Conservation (phyloP, 2,888 invertebrate genomes). For the Hemaris fuciformis region DNA sequence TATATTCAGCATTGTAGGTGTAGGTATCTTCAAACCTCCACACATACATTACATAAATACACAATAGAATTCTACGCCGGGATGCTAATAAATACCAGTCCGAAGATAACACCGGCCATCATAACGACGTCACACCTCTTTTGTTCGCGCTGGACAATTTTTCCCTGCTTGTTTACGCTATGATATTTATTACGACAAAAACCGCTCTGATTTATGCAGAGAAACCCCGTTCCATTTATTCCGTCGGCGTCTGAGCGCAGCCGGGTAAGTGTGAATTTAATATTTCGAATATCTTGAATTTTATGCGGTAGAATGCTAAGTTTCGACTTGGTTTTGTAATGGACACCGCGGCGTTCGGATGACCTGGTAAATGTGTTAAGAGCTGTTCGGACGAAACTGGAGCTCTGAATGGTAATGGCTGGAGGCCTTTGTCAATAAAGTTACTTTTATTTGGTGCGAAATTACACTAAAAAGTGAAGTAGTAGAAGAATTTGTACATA, state of each 20-base stretch:
- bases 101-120: neutral
- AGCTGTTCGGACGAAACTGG: neutral
- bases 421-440: too few relatives aligned
- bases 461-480: too few relatives aligned
- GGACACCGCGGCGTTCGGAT: neutral
- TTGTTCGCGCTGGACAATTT: neutral
- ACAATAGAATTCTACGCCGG: too few relatives aligned
- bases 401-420: neutral
- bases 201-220: slow-evolving; percentile 7
- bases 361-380: neutral
- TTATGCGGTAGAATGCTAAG: neutral
- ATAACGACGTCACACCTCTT: neutral
- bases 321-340: neutral
- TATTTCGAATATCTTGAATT: neutral
- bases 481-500: too few relatives aligned
- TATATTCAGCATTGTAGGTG: too few relatives aligned
- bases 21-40: too few relatives aligned
- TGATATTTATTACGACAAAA: slow-evolving; percentile 2
- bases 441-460: too few relatives aligned
- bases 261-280: neutral
- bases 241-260: neutral
- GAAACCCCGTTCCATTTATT: neutral
- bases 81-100: neutral
- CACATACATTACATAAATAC: too few relatives aligned
- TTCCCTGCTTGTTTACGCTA: neutral